These are phyloP conservation scores for Eira barbara DNA, from an alignment of 2,113 vertebrate genomes.

Conservation along the genomic window DNA sequence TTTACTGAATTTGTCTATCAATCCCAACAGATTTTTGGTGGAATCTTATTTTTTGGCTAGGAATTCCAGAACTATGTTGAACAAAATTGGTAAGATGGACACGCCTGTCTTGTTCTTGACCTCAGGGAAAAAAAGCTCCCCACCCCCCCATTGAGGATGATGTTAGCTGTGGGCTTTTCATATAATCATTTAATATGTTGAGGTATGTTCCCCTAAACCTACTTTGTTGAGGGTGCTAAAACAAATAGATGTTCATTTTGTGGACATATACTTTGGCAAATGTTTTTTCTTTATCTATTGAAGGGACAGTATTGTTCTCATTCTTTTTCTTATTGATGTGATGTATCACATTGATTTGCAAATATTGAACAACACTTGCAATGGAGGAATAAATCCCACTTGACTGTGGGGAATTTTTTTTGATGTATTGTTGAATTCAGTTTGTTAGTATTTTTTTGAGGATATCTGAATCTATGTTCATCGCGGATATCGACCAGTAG, in stretches of 20 bases:
- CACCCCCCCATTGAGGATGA: neutral
- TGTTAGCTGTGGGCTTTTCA: neutral
- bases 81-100: neutral
- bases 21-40: no score
- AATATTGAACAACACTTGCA: no score
- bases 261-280: neutral
- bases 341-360: no score
- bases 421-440: neutral
- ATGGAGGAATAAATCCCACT: neutral
- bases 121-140: neutral
- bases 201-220: neutral
- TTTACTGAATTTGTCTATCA: no score
- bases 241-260: neutral
- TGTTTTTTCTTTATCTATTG: neutral
- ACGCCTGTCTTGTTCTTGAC: neutral
- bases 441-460: no score
- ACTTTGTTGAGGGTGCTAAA: neutral
- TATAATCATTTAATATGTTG: neutral
- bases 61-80: no score
- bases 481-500: no score
- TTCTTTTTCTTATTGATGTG: no score
- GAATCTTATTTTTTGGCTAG: no score
- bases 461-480: no score
- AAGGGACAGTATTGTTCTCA: no score
- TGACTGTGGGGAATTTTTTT: neutral